Evolutionary conservation across 53 echinoderm and acorn worm genomes (phyloP).

Genomic region (Patiria pectinifera): DNA sequence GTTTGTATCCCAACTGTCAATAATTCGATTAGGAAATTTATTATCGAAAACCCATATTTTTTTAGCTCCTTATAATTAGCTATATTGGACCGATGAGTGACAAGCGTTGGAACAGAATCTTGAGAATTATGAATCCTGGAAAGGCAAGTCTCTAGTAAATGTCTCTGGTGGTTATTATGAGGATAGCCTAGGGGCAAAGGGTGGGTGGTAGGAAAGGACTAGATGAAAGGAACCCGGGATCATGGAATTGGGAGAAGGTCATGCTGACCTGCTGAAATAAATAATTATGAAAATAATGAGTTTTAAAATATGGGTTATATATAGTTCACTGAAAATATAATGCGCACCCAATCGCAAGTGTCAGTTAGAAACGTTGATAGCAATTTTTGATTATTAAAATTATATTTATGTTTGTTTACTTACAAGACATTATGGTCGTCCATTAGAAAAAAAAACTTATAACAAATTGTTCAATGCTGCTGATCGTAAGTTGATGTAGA

Average conservation of each 20-base stretch:
- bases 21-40: constrained; percentile 37
- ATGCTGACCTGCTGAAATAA: background rate
- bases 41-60: background rate
- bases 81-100: background rate
- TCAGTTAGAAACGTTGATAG: too few relatives aligned
- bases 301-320: too few relatives aligned
- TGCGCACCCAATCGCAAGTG: too few relatives aligned
- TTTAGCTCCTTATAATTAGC: too few relatives aligned
- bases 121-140: background rate
- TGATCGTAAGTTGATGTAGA: too few relatives aligned
- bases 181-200: background rate
- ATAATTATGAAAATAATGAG: background rate
- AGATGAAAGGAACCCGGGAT: background rate
- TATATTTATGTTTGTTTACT: too few relatives aligned
- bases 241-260: background rate
- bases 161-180: background rate
- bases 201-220: background rate
- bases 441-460: too few relatives aligned
- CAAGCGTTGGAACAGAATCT: background rate
- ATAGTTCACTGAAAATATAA: too few relatives aligned
- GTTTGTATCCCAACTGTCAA: background rate
- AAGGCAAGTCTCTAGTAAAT: background rate
- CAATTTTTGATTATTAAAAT: too few relatives aligned
- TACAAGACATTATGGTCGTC: too few relatives aligned
- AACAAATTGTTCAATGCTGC: too few relatives aligned